Percentiles rank a stretch among this genome's conserved stretches.
Conservation (phyloP, 2,113 vertebrate species). For the Pyxicephalus adspersus region DNA sequence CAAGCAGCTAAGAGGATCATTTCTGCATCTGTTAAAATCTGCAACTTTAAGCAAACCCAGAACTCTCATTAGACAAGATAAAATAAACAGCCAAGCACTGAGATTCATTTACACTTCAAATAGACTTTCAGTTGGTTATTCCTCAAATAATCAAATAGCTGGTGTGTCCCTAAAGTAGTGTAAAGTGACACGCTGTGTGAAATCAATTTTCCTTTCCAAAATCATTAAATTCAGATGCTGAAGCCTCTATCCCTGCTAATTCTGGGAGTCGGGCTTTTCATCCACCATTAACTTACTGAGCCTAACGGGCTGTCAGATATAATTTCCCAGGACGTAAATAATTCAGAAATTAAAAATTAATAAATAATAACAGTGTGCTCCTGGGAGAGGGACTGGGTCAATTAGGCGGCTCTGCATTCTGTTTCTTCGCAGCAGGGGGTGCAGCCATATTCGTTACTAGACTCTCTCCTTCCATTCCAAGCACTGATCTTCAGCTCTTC, state of each 20-base stretch:
- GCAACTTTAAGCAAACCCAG: constrained; percentile 70
- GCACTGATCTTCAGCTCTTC: constrained; percentile 85
- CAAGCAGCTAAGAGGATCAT: constrained; percentile 49
- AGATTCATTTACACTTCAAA: constrained; percentile 86
- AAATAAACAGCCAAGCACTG: constrained; percentile 78
- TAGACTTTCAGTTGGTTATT: constrained; percentile 79
- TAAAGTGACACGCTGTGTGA: constrained; percentile 84
- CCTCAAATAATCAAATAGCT: constrained; percentile 84
- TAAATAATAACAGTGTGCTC: constrained; percentile 97
- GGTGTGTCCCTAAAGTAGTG: constrained; percentile 83
- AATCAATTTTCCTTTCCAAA: constrained; percentile 83
- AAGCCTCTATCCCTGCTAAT: constrained; percentile 76
- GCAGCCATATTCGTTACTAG: constrained; percentile 76
- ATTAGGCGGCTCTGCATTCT: constrained; percentile 89
- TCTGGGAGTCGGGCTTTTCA: constrained; percentile 75
- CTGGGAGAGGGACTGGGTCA: constrained; percentile 87
- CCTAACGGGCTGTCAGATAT: constrained; percentile 82
- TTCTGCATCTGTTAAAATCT: constrained; percentile 70
- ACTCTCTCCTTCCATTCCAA: constrained; percentile 76
- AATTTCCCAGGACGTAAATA: constrained; percentile 91
- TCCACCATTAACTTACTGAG: constrained; percentile 87
- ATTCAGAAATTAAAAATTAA: constrained; percentile 99
- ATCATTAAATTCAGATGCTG: constrained; percentile 83
- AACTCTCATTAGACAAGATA: constrained; percentile 69
- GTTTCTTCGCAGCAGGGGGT: constrained; percentile 80